phyloP scores from a whole-genome alignment of 2,113 vertebrate genomes.

The Oreotragus oreotragus region DNA sequence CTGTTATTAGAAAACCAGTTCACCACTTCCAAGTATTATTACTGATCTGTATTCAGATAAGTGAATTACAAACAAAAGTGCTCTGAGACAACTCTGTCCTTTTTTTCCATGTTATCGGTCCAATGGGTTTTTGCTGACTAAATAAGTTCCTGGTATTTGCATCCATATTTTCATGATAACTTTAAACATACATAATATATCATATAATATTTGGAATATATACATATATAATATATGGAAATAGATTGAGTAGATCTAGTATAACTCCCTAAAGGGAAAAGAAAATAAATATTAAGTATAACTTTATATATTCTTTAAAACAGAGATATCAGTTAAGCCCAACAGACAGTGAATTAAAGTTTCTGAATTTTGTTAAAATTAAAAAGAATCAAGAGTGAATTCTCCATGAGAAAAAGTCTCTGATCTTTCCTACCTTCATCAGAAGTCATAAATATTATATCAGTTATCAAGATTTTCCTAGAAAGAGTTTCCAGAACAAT shows the following conservation, averaged over 20 bases:
- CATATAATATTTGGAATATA: too few species aligned
- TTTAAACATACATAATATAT: slow-evolving; percentile 52
- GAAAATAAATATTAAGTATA: slow-evolving; percentile 17
- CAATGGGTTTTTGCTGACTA: slow-evolving; percentile 48
- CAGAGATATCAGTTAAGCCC: not conserved
- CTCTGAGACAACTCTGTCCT: slow-evolving; percentile 31
- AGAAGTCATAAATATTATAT: slow-evolving; percentile 37
- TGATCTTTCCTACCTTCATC: slow-evolving; percentile 18
- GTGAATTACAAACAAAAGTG: slow-evolving; percentile 52
- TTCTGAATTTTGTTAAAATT: slow-evolving; percentile 21
- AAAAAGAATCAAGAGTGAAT: not conserved
- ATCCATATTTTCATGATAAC: slow-evolving; percentile 38
- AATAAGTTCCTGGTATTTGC: slow-evolving; percentile 31
- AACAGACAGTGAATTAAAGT: not conserved
- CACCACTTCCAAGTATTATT: slow-evolving; percentile 66
- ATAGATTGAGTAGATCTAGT: not conserved
- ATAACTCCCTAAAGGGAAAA: not conserved
- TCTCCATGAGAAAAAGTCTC: slow-evolving; percentile 5
- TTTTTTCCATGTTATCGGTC: slow-evolving; percentile 24
- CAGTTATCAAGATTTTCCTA: slow-evolving; percentile 35
- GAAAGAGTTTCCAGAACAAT: slow-evolving; percentile 11
- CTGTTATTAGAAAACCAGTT: slow-evolving; percentile 62
- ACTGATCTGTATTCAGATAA: slow-evolving; percentile 40
- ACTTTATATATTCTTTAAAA: slow-evolving; percentile 12
- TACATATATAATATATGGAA: not conserved